These are phyloP conservation scores for Limnephilus lunatus DNA, from an alignment of 2,888 invertebrate species.

Conservation along the genomic window DNA sequence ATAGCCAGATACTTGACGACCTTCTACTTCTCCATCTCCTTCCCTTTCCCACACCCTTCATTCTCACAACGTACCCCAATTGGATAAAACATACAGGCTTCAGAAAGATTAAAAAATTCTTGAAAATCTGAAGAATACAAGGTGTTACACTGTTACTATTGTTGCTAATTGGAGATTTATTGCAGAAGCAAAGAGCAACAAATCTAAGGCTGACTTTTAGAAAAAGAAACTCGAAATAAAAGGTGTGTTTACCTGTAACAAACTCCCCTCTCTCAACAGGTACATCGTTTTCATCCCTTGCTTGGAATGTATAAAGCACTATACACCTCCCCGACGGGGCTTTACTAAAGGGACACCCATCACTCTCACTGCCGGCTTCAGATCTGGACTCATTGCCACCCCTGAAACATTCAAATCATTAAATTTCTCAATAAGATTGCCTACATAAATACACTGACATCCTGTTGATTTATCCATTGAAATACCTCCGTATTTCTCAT, in stretches of 20 bases:
- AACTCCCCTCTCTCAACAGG: constrained; percentile 96
- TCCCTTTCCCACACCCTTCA: too few species aligned
- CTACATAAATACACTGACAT: not conserved
- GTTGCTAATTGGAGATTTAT: too few species aligned
- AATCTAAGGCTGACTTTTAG: not conserved
- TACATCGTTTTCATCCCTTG: constrained; percentile 95
- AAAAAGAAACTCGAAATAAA: not conserved
- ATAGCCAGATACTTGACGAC: too few species aligned
- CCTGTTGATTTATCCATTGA: too few species aligned
- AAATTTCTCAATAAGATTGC: not conserved
- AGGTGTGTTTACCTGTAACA: constrained; percentile 82
- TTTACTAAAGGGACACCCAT: constrained; percentile 84
- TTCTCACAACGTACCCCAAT: too few species aligned
- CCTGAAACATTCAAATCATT: constrained; percentile 8
- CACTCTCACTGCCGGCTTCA: constrained; percentile 76
- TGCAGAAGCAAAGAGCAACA: not conserved
- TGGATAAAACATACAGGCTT: too few species aligned
- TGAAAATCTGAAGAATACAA: too few species aligned
- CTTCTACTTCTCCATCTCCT: too few species aligned
- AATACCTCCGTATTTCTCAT: too few species aligned
- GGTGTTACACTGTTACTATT: too few species aligned
- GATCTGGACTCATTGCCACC: constrained; percentile 74
- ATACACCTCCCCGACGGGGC: constrained; percentile 94
- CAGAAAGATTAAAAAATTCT: not conserved
- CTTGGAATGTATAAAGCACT: constrained; percentile 94